Evolutionary conservation across 2,797 vertebrate genomes (phyloP).

Genomic region (Eupleurogrammus muticus): DNA sequence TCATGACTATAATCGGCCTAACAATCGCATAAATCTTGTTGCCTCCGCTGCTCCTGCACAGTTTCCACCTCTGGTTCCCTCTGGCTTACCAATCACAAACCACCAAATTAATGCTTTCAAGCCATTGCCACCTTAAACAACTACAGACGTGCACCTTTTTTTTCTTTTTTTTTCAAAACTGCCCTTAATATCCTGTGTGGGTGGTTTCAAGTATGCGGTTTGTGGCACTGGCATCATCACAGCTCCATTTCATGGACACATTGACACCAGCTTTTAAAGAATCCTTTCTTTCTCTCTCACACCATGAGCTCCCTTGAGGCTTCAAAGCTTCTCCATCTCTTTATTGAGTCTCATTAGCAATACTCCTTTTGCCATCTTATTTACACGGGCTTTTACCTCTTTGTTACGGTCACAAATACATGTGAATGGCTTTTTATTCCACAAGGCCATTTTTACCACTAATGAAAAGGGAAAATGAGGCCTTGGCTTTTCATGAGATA

Average conservation of each 20-base stretch:
- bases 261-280: slow-evolving; percentile 51
- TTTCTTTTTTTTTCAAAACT: no score
- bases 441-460: slow-evolving; percentile 42
- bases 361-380: slow-evolving; percentile 56
- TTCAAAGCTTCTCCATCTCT: slow-evolving; percentile 68
- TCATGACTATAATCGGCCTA: not conserved
- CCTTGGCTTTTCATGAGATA: slow-evolving; percentile 47
- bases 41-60: slow-evolving; percentile 22
- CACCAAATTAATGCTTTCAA: slow-evolving; percentile 41
- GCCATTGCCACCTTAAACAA: slow-evolving; percentile 42
- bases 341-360: slow-evolving; percentile 64
- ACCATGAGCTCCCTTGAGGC: slow-evolving; percentile 57
- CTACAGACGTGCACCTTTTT: slow-evolving; percentile 48
- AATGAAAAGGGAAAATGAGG: slow-evolving; percentile 33
- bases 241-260: slow-evolving; percentile 62
- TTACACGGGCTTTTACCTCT: slow-evolving; percentile 65
- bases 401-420: slow-evolving; percentile 35
- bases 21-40: slow-evolving; percentile 10
- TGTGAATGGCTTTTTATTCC: slow-evolving; percentile 31
- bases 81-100: slow-evolving; percentile 26
- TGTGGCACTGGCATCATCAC: slow-evolving; percentile 56
- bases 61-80: slow-evolving; percentile 23
- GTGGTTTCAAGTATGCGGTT: slow-evolving; percentile 44
- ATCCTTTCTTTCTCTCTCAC: slow-evolving; percentile 43
- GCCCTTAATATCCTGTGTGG: slow-evolving; percentile 62